phyloP scores from a whole-genome alignment of 2,888 invertebrate species.

The Lagria hirta region DNA sequence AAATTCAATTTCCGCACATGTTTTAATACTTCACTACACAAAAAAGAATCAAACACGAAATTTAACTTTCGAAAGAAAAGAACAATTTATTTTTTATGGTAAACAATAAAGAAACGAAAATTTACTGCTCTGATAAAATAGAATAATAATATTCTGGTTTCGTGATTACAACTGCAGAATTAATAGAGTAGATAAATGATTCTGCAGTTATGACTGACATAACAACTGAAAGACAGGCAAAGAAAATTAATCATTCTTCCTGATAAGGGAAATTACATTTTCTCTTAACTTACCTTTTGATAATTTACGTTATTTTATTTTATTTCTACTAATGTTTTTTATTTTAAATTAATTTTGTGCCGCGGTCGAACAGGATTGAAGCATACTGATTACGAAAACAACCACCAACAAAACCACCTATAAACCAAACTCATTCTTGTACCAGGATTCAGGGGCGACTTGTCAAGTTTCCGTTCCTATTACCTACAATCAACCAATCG shows the following conservation, averaged over 20 bases:
- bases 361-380: constrained; percentile 34
- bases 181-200: too few species aligned
- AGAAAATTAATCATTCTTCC: too few species aligned
- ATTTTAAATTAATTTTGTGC: constrained; percentile 2
- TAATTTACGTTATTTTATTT: constrained; percentile 7
- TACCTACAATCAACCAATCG: too few species aligned
- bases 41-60: constrained; percentile 15
- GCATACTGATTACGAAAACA: constrained; percentile 41
- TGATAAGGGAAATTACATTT: too few species aligned
- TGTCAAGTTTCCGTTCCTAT: constrained; percentile 21
- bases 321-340: constrained; percentile 2
- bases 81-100: neutral
- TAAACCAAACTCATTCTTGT: constrained; percentile 17
- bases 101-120: neutral
- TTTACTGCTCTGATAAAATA: neutral
- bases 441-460: constrained; percentile 22
- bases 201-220: too few species aligned
- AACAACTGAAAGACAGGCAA: too few species aligned
- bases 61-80: neutral
- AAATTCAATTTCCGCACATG: constrained; percentile 27
- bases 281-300: too few species aligned
- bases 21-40: constrained; percentile 13
- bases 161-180: neutral
- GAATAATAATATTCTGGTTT: neutral
- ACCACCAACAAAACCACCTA: constrained; percentile 25